Base-by-base conservation (phyloP, 2,113 vertebrate genomes). In the Oncorhynchus clarkii region DNA sequence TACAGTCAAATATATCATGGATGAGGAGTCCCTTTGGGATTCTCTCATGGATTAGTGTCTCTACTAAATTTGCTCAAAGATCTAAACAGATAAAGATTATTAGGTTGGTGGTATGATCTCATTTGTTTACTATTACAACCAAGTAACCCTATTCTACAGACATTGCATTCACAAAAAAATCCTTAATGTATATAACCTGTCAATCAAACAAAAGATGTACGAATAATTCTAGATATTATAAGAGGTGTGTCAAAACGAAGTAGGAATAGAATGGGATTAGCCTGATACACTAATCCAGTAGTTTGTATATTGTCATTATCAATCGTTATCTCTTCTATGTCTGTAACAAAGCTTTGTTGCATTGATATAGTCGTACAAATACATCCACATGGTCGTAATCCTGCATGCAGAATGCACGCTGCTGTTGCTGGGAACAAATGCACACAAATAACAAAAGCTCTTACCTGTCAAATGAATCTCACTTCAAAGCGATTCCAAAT, bases 381-480 rank as follows among this genome's bases (percentile, higher is more conserved):
- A 54, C 9, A 45, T 45, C 39, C 39, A 18, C 51, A 54, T 54
- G 51, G 16, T 54, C 51, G 51, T 18, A 54, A 54, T 54, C 16
- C 4, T 54, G 51, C 51, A 18, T 54, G 5, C 14, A 3, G 14
- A 51, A 2, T 51, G 49, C 11, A 51, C 14, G 49, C 51, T 54
- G 51, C 51, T 62, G 59, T 62, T 62, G 59, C 18, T 62, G 18
- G n/a, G n/a, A 11, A 62, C 59, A 62, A 22, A 62, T 62, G 59
- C 24, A 22, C 59, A 24, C 20, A 62, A 22, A 22, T 11, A 62
- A 16, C 18, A 34, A 66, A 29, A 67, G 54, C n/a, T 27, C 89
- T 89, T 87, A 92, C 91, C 90, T 90, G 85, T 73, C 57, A 76
- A 11, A 20, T 71, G 45, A 29, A 75, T 12, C 51, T 83, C 80